Percentiles rank a stretch among this genome's conserved stretches.
Evolutionary conservation across 2,797 vertebrate genomes (phyloP).

Genomic region (Siniperca undulata): DNA sequence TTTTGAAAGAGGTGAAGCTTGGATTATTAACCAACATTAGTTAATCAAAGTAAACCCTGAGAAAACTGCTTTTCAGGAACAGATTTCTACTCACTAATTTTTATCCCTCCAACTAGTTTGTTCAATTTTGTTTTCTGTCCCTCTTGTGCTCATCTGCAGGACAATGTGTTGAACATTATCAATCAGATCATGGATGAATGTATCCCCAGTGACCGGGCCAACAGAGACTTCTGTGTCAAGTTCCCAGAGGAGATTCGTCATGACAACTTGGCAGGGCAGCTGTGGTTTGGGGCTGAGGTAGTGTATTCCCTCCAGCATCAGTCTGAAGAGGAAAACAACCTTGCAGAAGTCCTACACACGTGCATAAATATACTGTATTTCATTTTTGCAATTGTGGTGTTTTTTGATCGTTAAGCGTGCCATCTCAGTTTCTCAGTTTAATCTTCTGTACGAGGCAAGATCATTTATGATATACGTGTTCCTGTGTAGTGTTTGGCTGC

Average conservation of each 20-base stretch:
- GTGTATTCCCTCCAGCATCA: constrained; percentile 61
- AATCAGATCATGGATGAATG: constrained; percentile 99
- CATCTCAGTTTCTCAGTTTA: not conserved
- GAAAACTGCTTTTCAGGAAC: constrained; percentile 31
- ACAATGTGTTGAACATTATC: constrained; percentile 97
- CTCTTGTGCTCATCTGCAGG: constrained; percentile 83
- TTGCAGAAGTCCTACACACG: not conserved
- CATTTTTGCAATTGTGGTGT: not conserved
- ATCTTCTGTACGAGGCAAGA: not conserved
- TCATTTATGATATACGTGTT: constrained; percentile 33
- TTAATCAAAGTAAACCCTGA: constrained; percentile 17
- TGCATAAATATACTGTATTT: constrained; percentile 12
- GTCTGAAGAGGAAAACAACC: constrained; percentile 53
- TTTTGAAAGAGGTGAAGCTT: constrained; percentile 20
- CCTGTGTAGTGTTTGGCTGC: constrained; percentile 93
- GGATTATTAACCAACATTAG: constrained; percentile 33
- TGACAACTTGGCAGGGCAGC: constrained; percentile 97
- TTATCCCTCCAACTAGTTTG: constrained; percentile 40
- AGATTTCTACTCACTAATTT: constrained; percentile 4
- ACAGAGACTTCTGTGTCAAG: constrained; percentile 97
- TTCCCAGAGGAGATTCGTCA: constrained; percentile 99
- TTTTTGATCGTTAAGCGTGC: not conserved
- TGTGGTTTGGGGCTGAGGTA: constrained; percentile 99
- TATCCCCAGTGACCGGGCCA: constrained; percentile 95
- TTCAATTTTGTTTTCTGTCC: constrained; percentile 57